phyloP scores from a whole-genome alignment of 2,113 vertebrate species.

The Rhabdornis inornatus region DNA sequence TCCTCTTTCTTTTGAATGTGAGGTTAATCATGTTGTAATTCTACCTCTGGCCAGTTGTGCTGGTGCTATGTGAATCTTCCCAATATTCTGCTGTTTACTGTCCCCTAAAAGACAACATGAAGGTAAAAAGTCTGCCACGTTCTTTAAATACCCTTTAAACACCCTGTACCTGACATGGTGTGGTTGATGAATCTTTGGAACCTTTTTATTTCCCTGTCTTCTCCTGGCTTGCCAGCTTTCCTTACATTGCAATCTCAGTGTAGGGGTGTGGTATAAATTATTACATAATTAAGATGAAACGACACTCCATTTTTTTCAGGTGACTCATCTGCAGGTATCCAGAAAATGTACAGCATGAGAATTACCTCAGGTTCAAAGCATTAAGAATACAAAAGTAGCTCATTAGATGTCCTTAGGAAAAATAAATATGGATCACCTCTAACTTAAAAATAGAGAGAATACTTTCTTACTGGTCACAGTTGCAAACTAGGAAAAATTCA shows the following conservation, averaged over 20 bases:
- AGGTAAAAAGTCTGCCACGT: background rate
- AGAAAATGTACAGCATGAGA: background rate
- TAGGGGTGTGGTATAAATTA: background rate
- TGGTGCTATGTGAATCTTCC: background rate
- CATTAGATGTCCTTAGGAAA: background rate
- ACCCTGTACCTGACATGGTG: background rate
- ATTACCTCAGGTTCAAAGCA: background rate
- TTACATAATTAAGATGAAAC: background rate
- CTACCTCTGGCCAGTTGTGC: background rate
- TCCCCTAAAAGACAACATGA: background rate
- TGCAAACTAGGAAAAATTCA: background rate
- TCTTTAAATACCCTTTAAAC: background rate
- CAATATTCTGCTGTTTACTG: background rate
- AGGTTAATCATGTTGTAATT: background rate
- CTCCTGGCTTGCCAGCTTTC: background rate
- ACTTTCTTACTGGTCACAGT: background rate
- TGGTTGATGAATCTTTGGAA: background rate
- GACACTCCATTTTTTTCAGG: background rate
- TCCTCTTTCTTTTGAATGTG: background rate
- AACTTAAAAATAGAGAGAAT: background rate
- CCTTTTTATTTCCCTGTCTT: background rate
- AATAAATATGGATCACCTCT: background rate
- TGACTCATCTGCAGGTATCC: conserved; percentile 13
- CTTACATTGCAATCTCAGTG: background rate
- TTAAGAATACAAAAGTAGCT: background rate